Evolutionary conservation across 2,113 vertebrate genomes (phyloP).

Genomic region (Ptyas mucosa): DNA sequence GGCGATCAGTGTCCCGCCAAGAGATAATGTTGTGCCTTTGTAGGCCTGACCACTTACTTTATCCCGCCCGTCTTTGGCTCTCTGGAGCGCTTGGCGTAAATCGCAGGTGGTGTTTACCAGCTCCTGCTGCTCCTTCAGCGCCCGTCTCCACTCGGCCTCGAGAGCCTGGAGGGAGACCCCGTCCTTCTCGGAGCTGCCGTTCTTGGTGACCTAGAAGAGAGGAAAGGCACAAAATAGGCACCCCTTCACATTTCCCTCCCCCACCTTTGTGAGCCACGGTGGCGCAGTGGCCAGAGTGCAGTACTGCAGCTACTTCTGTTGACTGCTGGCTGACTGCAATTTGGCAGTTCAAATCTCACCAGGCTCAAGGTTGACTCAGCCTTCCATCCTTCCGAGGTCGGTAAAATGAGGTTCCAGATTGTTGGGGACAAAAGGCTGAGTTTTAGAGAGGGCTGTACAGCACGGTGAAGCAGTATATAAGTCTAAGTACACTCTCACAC

Average conservation of each 20-base stretch:
- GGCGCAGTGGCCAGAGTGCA: too few species aligned
- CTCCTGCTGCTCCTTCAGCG: conserved; percentile 65
- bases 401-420: too few species aligned
- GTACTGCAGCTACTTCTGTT: too few species aligned
- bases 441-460: too few species aligned
- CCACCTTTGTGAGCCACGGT: too few species aligned
- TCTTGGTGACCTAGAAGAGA: conserved; percentile 56
- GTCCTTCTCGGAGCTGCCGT: conserved; percentile 56
- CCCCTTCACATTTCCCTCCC: too few species aligned
- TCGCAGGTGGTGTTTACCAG: conserved; percentile 72
- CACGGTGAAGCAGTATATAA: too few species aligned
- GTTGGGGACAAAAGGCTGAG: too few species aligned
- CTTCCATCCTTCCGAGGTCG: too few species aligned
- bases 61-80: conserved; percentile 68
- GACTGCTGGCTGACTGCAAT: too few species aligned
- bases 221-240: background rate
- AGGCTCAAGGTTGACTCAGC: too few species aligned
- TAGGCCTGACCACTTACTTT: conserved; percentile 59
- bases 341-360: too few species aligned
- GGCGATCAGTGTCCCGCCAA: background rate
- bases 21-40: background rate
- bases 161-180: conserved; percentile 55
- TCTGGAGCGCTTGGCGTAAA: conserved; percentile 77
- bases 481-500: background rate
- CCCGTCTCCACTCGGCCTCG: conserved; percentile 69